phyloP scores from a whole-genome alignment of 2,113 vertebrate genomes.

The Pygathrix nemaeus region DNA sequence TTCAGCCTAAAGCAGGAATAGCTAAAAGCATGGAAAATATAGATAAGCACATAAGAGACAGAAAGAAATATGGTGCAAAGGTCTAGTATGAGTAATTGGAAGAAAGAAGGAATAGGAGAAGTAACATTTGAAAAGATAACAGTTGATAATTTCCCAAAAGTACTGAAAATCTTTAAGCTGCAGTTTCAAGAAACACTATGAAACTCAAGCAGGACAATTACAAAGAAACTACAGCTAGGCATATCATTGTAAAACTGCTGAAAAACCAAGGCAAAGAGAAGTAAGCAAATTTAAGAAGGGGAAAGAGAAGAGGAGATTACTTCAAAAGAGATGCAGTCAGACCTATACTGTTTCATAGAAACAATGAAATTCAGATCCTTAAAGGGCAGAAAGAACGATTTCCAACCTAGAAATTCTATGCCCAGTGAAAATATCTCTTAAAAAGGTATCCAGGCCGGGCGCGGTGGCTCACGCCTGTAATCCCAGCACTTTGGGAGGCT shows the following conservation, averaged over 20 bases:
- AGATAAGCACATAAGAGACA: neutral
- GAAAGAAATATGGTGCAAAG: neutral
- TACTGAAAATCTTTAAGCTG: neutral
- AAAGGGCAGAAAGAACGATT: neutral
- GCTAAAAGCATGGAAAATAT: neutral
- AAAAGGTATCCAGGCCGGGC: neutral
- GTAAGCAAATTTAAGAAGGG: neutral
- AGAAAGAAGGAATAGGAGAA: neutral
- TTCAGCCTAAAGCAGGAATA: neutral
- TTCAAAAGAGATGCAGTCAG: neutral
- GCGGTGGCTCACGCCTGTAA: rapidly evolving
- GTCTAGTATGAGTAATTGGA: neutral
- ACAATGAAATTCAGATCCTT: neutral
- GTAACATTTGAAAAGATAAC: neutral
- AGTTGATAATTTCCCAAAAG: neutral
- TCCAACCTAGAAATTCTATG: neutral
- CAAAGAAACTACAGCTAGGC: neutral
- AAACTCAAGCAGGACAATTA: neutral
- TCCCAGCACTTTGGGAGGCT: no score
- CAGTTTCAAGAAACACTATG: neutral
- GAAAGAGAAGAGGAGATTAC: neutral
- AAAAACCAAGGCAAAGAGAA: neutral
- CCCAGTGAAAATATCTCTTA: neutral
- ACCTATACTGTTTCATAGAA: neutral
- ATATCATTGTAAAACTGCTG: neutral